Evolutionary conservation across 1,140 invertebrate genomes (phyloP).

Genomic region (Drosophila guanche): DNA sequence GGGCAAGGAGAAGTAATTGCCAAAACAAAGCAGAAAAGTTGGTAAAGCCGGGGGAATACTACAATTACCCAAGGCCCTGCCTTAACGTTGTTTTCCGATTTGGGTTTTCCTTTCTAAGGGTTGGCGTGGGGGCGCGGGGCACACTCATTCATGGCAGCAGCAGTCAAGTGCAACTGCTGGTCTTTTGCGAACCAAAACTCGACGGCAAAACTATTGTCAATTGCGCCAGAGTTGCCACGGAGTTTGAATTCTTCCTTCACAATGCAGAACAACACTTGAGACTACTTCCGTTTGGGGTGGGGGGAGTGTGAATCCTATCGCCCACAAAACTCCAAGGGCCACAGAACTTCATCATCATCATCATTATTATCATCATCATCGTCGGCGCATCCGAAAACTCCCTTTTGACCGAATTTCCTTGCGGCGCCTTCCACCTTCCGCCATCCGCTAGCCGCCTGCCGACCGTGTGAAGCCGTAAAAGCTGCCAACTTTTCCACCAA

Average conservation of each 20-base stretch:
- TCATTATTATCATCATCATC: no score
- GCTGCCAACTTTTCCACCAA: slow-evolving; percentile 59
- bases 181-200: slow-evolving; percentile 27
- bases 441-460: background rate
- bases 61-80: slow-evolving; percentile 52
- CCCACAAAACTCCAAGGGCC: slow-evolving; percentile 8
- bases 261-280: slow-evolving; percentile 48
- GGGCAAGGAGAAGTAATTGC: slow-evolving; percentile 26
- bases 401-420: slow-evolving; percentile 66
- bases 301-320: slow-evolving; percentile 13
- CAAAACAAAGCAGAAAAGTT: slow-evolving; percentile 26
- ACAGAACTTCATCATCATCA: slow-evolving; percentile 50
- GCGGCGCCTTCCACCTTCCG: slow-evolving; percentile 27
- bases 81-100: slow-evolving; percentile 23
- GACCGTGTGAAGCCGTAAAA: slow-evolving; percentile 41
- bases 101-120: slow-evolving; percentile 18
- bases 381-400: slow-evolving; percentile 22
- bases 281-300: slow-evolving; percentile 38
- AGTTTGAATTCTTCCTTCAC: slow-evolving; percentile 38
- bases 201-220: slow-evolving; percentile 61
- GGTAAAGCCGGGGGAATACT: slow-evolving; percentile 29
- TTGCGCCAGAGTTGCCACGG: slow-evolving; percentile 30
- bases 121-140: no score
- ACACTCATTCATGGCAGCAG: slow-evolving; percentile 21
- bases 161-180: slow-evolving; percentile 46